phyloP scores from a whole-genome alignment of 2,113 vertebrate species.

The cat (Felis catus) region F.catus_Fca126_mat1.0 CM031418.1:116554501-116555000 shows the following conservation, averaged over 20 bases:
- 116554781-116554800: not conserved
- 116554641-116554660: not conserved
- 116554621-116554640: not conserved
- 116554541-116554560: not conserved
- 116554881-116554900: not conserved
- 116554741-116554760: not conserved
- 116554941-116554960: not conserved
- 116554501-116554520: not conserved
- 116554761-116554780: not conserved
- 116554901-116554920: not conserved
- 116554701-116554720: not conserved
- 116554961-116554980: not conserved
- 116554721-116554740: not conserved
- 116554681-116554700: not conserved
- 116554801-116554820: not conserved
- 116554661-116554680: slow-evolving; percentile 26
- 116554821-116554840: not conserved
- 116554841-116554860: not conserved
- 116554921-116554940: not conserved
- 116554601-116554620: not conserved
- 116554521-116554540: not conserved
- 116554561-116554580: not conserved
- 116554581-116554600: slow-evolving; percentile 21
- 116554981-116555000: not conserved
- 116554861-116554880: not conserved